Conservation (phyloP, 2,113 vertebrate genomes). For the Ploceus nigricollis region DNA sequence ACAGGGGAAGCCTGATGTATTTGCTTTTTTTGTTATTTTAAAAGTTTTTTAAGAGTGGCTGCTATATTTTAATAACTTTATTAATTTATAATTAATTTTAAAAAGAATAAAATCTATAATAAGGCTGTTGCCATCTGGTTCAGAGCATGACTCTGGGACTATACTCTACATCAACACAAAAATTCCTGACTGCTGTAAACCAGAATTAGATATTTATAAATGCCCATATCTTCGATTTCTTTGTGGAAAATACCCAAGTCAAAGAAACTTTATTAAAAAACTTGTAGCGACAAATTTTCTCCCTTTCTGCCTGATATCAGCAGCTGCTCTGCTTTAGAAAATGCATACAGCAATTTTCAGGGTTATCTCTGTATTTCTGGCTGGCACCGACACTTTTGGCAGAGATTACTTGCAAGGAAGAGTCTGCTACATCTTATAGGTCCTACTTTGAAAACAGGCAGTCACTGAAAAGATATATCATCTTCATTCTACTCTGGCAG, state of each 20-base stretch:
- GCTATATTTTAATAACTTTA: neutral
- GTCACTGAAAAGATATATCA: neutral
- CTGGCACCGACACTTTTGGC: neutral
- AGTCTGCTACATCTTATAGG: neutral
- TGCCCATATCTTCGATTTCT: neutral
- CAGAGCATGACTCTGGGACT: neutral
- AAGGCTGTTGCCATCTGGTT: neutral
- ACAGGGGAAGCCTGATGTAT: neutral
- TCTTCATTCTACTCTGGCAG: neutral
- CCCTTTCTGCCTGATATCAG: neutral
- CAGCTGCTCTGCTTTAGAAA: neutral
- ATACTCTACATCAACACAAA: neutral
- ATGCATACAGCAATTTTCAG: neutral
- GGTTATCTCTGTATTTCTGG: neutral
- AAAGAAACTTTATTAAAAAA: neutral
- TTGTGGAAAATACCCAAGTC: neutral
- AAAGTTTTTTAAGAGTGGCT: neutral
- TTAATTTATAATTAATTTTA: neutral
- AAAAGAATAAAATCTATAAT: neutral
- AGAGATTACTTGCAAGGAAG: neutral
- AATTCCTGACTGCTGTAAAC: neutral
- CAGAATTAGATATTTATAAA: neutral
- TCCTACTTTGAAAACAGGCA: neutral
- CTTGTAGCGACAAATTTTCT: neutral
- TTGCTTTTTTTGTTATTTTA: accelerated